Evolutionary conservation across 2,888 invertebrate genomes (phyloP).

Genomic region (Arrhopalites spinosus): DNA sequence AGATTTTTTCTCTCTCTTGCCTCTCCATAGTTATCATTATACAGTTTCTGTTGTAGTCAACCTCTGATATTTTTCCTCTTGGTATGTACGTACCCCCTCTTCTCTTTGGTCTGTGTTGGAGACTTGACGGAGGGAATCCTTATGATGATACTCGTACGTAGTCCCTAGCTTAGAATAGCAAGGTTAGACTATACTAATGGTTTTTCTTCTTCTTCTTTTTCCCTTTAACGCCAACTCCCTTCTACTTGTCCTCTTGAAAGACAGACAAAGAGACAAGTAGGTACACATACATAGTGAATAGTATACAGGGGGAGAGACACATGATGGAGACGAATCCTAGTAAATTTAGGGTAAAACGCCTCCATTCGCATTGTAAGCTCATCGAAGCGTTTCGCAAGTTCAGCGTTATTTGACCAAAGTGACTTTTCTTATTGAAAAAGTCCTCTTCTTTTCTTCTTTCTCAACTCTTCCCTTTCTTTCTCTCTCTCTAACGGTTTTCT

Average conservation of each 20-base stretch:
- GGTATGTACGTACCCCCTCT: too few relatives aligned
- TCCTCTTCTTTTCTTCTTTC: background rate
- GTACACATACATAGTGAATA: background rate
- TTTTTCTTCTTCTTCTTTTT: background rate
- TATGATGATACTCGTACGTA: slow-evolving; percentile 1
- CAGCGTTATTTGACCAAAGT: slow-evolving; percentile 38
- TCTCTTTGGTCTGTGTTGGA: too few relatives aligned
- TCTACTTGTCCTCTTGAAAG: background rate
- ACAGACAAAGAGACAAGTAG: background rate
- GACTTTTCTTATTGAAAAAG: slow-evolving; percentile 37
- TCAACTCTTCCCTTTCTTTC: background rate
- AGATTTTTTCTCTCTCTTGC: background rate
- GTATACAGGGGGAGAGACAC: background rate
- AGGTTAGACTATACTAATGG: background rate
- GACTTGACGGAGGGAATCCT: too few relatives aligned
- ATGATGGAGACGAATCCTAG: slow-evolving; percentile 19
- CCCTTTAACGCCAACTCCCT: background rate
- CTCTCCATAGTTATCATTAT: too few relatives aligned
- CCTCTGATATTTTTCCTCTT: too few relatives aligned
- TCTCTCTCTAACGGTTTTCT: background rate
- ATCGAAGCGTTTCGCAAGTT: slow-evolving; percentile 39
- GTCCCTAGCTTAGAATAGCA: background rate
- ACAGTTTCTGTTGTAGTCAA: too few relatives aligned
- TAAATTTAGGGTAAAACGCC: slow-evolving; percentile 25
- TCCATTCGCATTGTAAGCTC: slow-evolving; percentile 31